Percentiles rank a stretch among this genome's conserved stretches.
These are phyloP conservation scores for Synanceia verrucosa DNA, from an alignment of 2,797 vertebrate genomes.

Conservation along the genomic window DNA sequence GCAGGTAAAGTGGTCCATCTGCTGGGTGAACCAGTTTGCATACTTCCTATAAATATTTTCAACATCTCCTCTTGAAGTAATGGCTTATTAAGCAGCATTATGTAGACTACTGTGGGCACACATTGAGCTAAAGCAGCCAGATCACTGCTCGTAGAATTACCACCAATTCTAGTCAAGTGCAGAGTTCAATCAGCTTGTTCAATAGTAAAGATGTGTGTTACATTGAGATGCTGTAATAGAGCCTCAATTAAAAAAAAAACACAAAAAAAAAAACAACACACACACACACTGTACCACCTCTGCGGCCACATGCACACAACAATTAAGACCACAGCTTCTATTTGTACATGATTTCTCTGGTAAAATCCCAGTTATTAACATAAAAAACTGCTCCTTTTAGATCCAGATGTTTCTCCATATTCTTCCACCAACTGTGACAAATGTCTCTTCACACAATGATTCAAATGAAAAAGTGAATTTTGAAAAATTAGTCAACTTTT, in stretches of 20 bases:
- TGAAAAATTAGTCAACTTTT: too few species aligned
- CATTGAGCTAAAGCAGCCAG: constrained; percentile 17
- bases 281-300: not conserved
- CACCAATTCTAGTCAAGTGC: constrained; percentile 5
- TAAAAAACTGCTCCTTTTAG: not conserved
- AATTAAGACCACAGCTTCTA: not conserved
- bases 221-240: not conserved
- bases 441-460: not conserved
- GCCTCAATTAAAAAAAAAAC: too few species aligned
- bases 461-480: not conserved
- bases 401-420: not conserved
- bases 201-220: not conserved
- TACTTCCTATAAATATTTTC: constrained; percentile 41
- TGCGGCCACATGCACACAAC: not conserved
- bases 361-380: not conserved
- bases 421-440: not conserved
- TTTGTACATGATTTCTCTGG: not conserved
- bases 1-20: constrained; percentile 62
- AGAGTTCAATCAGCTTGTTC: constrained; percentile 2
- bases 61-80: constrained; percentile 28
- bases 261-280: too few species aligned
- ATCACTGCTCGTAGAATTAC: not conserved
- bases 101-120: constrained; percentile 6
- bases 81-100: constrained; percentile 31
- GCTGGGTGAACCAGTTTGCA: constrained; percentile 42